Conservation (phyloP, 2,888 invertebrate genomes). For the Drosophila kuntzei region DNA sequence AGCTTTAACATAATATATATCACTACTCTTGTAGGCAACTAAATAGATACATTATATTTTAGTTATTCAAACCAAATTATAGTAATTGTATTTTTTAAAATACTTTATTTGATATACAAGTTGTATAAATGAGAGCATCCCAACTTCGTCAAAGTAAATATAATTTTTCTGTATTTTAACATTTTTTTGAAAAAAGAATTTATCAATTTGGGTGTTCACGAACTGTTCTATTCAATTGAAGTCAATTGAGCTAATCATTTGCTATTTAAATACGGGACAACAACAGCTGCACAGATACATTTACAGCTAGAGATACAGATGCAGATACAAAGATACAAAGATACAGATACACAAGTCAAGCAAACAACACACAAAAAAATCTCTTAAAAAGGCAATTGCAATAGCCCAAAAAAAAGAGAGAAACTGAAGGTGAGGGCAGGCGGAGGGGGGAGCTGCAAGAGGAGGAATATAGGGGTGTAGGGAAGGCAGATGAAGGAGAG, state of each 20-base stretch:
- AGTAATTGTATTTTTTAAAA: no score
- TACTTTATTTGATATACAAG: no score
- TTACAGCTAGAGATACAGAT: slow-evolving; percentile 9
- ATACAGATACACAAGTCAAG: slow-evolving; percentile 8
- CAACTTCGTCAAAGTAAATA: not conserved
- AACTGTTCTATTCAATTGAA: slow-evolving; percentile 82
- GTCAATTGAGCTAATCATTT: slow-evolving; percentile 84
- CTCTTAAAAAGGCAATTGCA: slow-evolving; percentile 40
- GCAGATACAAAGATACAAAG: slow-evolving; percentile 18
- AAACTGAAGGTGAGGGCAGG: not conserved
- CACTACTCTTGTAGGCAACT: no score
- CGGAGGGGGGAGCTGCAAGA: not conserved
- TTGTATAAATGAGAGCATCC: not conserved
- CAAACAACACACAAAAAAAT: slow-evolving; percentile 13
- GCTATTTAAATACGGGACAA: slow-evolving; percentile 72
- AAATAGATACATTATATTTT: no score
- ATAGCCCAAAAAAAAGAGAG: slow-evolving; percentile 27
- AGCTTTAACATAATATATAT: no score
- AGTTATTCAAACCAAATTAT: no score
- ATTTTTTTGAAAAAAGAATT: not conserved
- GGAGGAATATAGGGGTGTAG: not conserved
- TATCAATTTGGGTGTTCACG: slow-evolving; percentile 73
- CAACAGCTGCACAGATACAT: slow-evolving; percentile 30
- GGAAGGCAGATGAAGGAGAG: not conserved
- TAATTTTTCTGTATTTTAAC: not conserved